These are phyloP conservation scores for Myanophis thanlyinensis DNA, from an alignment of 2,113 vertebrate species.

Conservation along the genomic window DNA sequence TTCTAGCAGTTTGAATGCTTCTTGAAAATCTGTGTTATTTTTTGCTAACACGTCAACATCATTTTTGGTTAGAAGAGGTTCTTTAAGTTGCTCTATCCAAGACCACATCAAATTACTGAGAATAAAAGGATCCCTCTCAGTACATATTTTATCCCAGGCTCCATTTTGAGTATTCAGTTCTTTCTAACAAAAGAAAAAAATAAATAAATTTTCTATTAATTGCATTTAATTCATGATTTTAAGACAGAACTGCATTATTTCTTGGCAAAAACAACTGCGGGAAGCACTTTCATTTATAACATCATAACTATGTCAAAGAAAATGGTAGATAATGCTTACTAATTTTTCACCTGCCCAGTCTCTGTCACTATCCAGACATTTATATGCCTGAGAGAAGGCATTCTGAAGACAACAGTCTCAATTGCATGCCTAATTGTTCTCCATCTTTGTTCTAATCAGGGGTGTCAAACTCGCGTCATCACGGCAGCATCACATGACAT, in stretches of 20 bases:
- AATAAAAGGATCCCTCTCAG: conserved; percentile 85
- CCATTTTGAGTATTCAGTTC: conserved; percentile 91
- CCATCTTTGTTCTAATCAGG: neutral
- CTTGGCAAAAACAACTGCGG: neutral
- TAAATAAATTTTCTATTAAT: conserved; percentile 23
- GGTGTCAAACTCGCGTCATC: too few relatives aligned
- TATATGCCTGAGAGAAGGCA: neutral
- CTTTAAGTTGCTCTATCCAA: conserved; percentile 95
- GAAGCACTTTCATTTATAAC: neutral
- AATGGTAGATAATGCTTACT: neutral
- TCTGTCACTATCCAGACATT: neutral
- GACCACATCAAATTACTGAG: conserved; percentile 94
- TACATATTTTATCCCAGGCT: conserved; percentile 89
- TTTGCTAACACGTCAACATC: conserved; percentile 77
- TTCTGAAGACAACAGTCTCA: neutral
- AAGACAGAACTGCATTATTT: neutral
- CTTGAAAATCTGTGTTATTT: conserved; percentile 68
- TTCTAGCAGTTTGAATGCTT: conserved; percentile 79
- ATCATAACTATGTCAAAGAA: neutral
- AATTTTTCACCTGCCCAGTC: neutral
- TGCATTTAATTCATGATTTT: neutral
- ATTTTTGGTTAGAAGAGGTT: conserved; percentile 82
- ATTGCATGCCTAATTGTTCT: neutral
- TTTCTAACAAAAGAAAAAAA: conserved; percentile 70
- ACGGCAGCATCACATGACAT: too few relatives aligned